Conservation (phyloP, 2,113 vertebrate species). For the Guaruba guarouba region DNA sequence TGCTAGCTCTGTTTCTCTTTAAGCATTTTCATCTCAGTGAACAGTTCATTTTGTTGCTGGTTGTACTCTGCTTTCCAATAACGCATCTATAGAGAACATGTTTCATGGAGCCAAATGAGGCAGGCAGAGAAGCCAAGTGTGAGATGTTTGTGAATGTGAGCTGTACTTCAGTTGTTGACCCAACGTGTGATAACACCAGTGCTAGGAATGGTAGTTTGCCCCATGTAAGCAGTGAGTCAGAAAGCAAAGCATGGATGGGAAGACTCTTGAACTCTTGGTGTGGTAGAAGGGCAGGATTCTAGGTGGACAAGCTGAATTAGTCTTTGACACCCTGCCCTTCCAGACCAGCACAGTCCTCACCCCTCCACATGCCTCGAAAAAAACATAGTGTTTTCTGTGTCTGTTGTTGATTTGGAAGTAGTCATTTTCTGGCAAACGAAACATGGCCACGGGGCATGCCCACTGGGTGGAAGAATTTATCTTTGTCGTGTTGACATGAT, state of each 20-base stretch:
- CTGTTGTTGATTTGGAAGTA: neutral
- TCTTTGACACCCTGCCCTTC: neutral
- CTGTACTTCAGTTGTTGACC: neutral
- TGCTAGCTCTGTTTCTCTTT: neutral
- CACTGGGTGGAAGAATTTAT: neutral
- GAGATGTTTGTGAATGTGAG: neutral
- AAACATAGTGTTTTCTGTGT: neutral
- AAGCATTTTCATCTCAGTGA: neutral
- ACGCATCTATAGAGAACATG: fast-evolving
- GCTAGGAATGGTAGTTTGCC: neutral
- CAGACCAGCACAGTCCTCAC: neutral
- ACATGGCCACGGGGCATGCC: fast-evolving
- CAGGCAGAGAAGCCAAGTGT: neutral
- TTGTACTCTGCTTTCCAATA: neutral
- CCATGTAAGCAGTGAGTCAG: neutral
- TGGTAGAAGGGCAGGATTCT: neutral
- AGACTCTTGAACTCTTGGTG: neutral
- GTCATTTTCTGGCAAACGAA: neutral
- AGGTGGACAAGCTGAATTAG: neutral
- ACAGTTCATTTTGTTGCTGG: neutral
- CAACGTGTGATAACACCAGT: fast-evolving
- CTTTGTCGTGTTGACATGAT: neutral
- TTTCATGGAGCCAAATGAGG: neutral
- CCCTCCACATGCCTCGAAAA: neutral
- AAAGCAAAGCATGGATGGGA: fast-evolving